Evolutionary conservation across 1,140 invertebrate species (phyloP).

Genomic region (Lycorma delicatula): DNA sequence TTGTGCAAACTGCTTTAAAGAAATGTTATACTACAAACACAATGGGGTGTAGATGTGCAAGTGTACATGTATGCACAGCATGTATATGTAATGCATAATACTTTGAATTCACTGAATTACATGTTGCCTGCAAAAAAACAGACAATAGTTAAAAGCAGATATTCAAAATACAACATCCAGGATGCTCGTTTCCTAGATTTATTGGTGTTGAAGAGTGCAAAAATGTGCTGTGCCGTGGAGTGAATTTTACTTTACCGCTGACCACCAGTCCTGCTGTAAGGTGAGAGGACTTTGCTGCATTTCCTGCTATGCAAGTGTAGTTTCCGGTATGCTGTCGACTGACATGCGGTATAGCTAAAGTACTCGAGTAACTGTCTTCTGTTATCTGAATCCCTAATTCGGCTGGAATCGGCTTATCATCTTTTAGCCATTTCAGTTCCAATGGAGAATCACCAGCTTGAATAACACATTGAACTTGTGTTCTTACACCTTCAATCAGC

Average conservation of each 20-base stretch:
- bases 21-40: too few species aligned
- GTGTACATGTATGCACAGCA: too few species aligned
- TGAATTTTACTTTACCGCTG: constrained; percentile 24
- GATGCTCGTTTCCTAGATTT: too few species aligned
- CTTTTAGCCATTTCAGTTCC: constrained; percentile 51
- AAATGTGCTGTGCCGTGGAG: constrained; percentile 1
- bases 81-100: too few species aligned
- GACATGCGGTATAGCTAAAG: constrained; percentile 42
- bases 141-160: too few species aligned
- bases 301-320: constrained; percentile 64
- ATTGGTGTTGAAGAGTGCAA: background rate
- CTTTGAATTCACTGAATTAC: too few species aligned
- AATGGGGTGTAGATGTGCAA: too few species aligned
- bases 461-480: constrained; percentile 53
- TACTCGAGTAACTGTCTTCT: constrained; percentile 30
- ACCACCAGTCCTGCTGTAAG: constrained; percentile 24
- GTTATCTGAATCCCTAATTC: constrained; percentile 27
- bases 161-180: too few species aligned
- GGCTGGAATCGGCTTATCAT: constrained; percentile 40
- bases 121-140: too few species aligned
- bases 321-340: constrained; percentile 54
- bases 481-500: constrained; percentile 51
- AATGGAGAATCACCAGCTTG: constrained; percentile 51
- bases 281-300: constrained; percentile 42
- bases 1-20: too few species aligned